Evolutionary conservation across 2,113 vertebrate genomes (phyloP), one percentile per base, ranked within the genome.

Genomic region (Trochalopteron elliotii): DNA sequence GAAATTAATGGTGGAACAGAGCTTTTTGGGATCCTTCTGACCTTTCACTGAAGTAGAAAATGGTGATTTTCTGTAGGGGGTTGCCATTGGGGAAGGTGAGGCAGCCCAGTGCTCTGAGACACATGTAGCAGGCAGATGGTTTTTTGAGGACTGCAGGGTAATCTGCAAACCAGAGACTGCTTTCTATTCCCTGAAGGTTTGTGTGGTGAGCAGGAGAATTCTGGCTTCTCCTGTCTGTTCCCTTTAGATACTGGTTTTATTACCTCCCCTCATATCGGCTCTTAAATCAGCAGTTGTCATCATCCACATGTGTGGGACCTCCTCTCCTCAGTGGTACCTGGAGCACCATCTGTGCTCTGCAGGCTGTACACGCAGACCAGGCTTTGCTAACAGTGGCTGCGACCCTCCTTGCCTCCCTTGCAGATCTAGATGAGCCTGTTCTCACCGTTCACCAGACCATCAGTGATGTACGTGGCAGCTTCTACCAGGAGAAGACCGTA

Each of bases 401-500:
- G 81, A 67, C 89, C 69, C 56, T 94, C 86, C 92, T 60, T 94
- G 7, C 90, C 85, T 97, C 82, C 79, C 64, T 95, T 97, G 59
- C 98, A 99, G 99, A 99, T 97, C 98, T 99, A 94, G 99, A 99
- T 37, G 98, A 98, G 45, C 99, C 99, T 1, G 94, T 99, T 93
- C 98, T 99, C 95, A 99, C 99, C 2, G 98, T 99, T 53, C 99
- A 99, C 94, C 99, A 99, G 98, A 99, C 99, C 13, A 99, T 99
- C 96, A 99, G 99, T 0, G 99, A 99, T 6, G 99, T 99, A 8
- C 98, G 99, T 3, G 99, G 99, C 76, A 99, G 99, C 96, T 99
- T 99, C 98, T 99, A 99, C 97, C 99, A 99, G 96, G 99, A 99
- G 98, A 99, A 99, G 97, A 99, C 99, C 0, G 99, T 99, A 92